phyloP scores from a whole-genome alignment of 2,113 vertebrate species.

The Ascaphus truei region DNA sequence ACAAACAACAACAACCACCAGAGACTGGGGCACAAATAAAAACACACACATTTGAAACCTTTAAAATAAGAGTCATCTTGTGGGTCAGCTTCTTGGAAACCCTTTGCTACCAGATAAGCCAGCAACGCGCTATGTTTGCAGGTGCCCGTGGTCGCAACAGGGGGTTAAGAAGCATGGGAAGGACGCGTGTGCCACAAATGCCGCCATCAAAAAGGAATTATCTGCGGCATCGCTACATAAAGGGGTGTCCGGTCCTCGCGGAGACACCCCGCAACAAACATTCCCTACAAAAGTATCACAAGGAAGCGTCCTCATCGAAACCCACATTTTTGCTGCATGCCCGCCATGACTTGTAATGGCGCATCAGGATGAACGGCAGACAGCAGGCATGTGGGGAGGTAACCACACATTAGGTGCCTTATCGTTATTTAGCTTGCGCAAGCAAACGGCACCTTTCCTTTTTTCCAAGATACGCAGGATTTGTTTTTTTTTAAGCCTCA shows the following conservation, averaged over 20 bases:
- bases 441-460: background rate
- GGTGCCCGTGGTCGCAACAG: too few species aligned
- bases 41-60: background rate
- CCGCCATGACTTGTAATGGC: background rate
- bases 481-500: background rate
- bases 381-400: constrained; percentile 10
- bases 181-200: too few species aligned
- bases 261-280: background rate
- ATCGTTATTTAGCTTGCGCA: background rate
- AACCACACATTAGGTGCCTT: constrained; percentile 10
- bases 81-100: background rate
- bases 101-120: too few species aligned
- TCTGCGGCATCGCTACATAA: background rate
- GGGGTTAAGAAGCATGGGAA: too few species aligned
- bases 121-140: too few species aligned
- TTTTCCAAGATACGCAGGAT: background rate
- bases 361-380: background rate
- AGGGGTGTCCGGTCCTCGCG: background rate
- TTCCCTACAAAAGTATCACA: background rate
- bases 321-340: background rate
- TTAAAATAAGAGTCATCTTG: background rate
- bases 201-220: background rate
- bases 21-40: background rate
- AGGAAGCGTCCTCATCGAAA: background rate
- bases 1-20: background rate